Base-by-base conservation (phyloP, 2,888 invertebrate species). In the Cerastis leucographa region DNA sequence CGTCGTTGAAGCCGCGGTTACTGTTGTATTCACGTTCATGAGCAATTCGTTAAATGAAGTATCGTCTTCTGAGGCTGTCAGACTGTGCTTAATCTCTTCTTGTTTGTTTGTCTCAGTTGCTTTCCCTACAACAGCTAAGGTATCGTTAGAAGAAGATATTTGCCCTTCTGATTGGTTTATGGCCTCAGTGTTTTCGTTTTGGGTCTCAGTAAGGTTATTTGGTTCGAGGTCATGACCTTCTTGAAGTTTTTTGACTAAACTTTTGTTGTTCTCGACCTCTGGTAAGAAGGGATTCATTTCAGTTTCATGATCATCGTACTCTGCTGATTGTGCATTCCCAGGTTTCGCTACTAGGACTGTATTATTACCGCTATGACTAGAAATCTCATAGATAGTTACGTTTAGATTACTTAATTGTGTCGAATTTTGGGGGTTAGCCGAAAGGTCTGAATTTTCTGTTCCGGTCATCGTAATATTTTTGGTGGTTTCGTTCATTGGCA, bases 221-320 rank as follows among this genome's bases (percentile, higher is more conserved):
- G 94, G 94, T 82, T 97, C 96, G 71, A 97, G 88, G 83, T 97
- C 97, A 87, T 97, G 96, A 3, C 97, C 97, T 87, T 97, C 97
- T 92, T 97, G 97, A n/a, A 97, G 92, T 88, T 97, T 97, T 88
- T 97, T 97, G 2, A 97, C 96, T 51, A 97, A 94, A 22, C 96
- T 97, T 86, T 97, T 97, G 88, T 97, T 97, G 83, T 97, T 97
- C 91, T 97, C 97, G 29, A 97, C 95, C 89, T 97, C 98, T 12
- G 98, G 97, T 86, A 98, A 93, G 89, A 97, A 98, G 9, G 98
- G 98, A 80, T 97, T 97, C 97, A 97, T 97, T 87, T 97, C 97
- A 65, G 97, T 97, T 89, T 94, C 94, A 80, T 96, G 96, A 74
- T 96, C 96, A 69, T 94, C 95, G 67, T 94, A 94, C 84, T 95